Base-by-base conservation (phyloP, 1,140 invertebrate genomes). In the Odontomachus brunneus region DNA sequence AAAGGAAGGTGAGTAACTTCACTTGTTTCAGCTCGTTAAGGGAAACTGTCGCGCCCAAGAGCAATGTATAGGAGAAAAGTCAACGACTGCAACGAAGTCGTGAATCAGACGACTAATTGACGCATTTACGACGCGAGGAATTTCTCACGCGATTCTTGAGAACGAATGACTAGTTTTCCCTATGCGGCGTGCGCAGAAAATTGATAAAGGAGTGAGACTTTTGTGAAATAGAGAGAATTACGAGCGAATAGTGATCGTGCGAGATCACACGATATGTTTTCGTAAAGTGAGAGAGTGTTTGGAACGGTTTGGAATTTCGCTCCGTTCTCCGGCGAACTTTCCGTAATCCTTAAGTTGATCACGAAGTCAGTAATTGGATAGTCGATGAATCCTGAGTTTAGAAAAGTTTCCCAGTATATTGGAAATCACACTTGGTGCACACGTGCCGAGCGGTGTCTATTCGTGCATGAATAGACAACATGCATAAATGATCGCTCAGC, bases 341-440 rank as follows among this genome's bases (percentile, higher is more conserved):
- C 49, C n/a, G 26, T 72, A 71, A 71, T 62, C 82, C 29, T 19
- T 84, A 69, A 76, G 22, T 80, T 49, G 59, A 69, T 63, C 19
- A 51, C 51, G 51, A 80, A 55, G 66, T 72, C 83, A 19, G 26
- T 84, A 85, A 67, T 85, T 59, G 62, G 22, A 84, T 48, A 49
- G 49, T n/a, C 63, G 26, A 83, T 83, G 33, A 24, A 63, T 55
- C n/a, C 38, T 49, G n/a, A 4, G 19, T 44, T 3, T 19, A 63
- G n/a, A 17, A n/a, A 82, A 83, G 60, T 51, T 53, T n/a, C 38
- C 12, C 33, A 22, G 17, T 15, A 22, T 69, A 67, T 57, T 38
- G 17, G 51, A 9, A 67, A 57, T 78, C 75, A 57, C 33, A 38
- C 33, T 26, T 44, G 38, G 9, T 11, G 38, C 38, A 11, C 19